A percentile compares a stretch with the other conserved stretches of the same genome.
Conservation (phyloP, 2,113 vertebrate species). For the Sphaerodactylus townsendi region DNA sequence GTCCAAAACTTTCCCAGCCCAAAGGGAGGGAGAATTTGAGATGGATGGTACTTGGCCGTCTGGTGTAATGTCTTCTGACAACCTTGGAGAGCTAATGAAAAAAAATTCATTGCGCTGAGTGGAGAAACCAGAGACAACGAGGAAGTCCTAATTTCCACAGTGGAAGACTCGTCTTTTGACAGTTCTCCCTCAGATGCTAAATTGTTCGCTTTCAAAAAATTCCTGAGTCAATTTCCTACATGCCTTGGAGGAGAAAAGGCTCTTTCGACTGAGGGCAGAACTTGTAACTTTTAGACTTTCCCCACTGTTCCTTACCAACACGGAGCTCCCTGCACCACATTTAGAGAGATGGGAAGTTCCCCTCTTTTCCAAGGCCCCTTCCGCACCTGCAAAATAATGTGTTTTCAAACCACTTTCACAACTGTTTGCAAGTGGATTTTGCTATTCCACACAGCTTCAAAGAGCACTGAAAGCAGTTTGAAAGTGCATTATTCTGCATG, state of each 20-base stretch:
- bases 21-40: conserved; percentile 16
- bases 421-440: too few relatives aligned
- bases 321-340: not conserved
- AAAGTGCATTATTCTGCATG: too few relatives aligned
- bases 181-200: conserved; percentile 7
- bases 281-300: not conserved
- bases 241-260: not conserved
- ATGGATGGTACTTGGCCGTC: not conserved
- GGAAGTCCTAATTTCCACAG: conserved; percentile 8
- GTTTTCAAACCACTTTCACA: too few relatives aligned
- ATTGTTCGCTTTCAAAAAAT: not conserved
- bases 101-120: not conserved
- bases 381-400: too few relatives aligned
- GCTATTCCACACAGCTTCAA: too few relatives aligned
- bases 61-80: conserved; percentile 12
- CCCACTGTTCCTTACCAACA: too few relatives aligned
- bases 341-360: not conserved
- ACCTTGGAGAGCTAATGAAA: not conserved
- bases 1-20: conserved; percentile 17
- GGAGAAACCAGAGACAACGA: not conserved
- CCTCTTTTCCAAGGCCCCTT: too few relatives aligned
- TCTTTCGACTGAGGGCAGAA: not conserved
- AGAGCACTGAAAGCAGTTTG: too few relatives aligned
- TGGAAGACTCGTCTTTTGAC: conserved; percentile 9
- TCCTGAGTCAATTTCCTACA: not conserved